Conservation (phyloP, 2,113 vertebrate species). For the Rattus rattus region DNA sequence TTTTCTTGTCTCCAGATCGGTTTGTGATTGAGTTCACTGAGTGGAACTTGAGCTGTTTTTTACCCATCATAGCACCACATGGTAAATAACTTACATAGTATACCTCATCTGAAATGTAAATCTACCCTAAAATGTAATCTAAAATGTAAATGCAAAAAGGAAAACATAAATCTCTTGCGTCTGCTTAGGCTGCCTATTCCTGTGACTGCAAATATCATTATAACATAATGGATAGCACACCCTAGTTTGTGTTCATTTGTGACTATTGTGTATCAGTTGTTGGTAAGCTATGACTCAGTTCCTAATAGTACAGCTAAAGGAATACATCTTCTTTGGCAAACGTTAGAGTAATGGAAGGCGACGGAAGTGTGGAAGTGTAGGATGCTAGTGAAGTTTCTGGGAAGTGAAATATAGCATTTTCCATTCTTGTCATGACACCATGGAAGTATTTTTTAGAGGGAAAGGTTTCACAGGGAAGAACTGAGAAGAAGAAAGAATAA, state of each 20-base stretch:
- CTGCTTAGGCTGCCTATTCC: not conserved
- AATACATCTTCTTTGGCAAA: not conserved
- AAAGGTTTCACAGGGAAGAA: not conserved
- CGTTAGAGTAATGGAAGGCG: not conserved
- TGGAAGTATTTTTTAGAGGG: not conserved
- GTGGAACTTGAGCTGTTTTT: not conserved
- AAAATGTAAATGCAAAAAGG: not conserved
- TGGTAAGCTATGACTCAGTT: not conserved
- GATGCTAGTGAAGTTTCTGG: not conserved
- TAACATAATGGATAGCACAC: not conserved
- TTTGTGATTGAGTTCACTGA: not conserved
- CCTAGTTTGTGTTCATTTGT: not conserved
- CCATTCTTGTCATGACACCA: not conserved
- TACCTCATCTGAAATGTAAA: not conserved
- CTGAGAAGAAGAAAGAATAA: not conserved
- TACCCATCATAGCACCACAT: fast-evolving
- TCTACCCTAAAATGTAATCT: not conserved
- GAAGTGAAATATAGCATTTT: not conserved
- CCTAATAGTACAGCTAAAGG: not conserved
- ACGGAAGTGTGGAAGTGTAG: not conserved
- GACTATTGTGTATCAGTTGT: not conserved
- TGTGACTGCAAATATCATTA: not conserved
- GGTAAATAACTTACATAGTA: not conserved
- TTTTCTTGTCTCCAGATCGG: not conserved
- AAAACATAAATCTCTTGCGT: not conserved